Conservation (phyloP, 2,113 vertebrate species). For the Eudyptes chrysolophus region DNA sequence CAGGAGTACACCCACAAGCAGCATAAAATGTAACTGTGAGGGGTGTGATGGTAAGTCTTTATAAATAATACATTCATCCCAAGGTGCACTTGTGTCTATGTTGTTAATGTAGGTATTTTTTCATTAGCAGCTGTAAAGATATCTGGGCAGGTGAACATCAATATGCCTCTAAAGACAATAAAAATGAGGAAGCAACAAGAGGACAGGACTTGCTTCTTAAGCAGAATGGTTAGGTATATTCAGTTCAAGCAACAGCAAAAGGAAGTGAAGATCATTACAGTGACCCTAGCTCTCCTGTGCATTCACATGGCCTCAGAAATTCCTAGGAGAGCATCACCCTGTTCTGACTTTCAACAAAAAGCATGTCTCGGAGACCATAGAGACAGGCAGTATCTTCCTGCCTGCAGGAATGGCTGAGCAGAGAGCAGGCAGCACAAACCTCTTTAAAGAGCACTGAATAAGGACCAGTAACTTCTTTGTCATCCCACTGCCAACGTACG, state of each 20-base stretch:
- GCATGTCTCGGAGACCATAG: background rate
- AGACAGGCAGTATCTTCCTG: background rate
- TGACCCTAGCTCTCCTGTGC: background rate
- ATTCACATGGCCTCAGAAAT: background rate
- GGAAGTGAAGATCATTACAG: background rate
- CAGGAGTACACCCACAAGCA: conserved; percentile 68
- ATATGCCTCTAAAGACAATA: conserved; percentile 62
- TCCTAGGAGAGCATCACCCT: background rate
- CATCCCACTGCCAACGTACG: background rate
- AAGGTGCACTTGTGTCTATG: conserved; percentile 20
- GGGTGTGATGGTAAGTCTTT: conserved; percentile 67
- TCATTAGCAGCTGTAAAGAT: conserved; percentile 4
- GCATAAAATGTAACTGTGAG: conserved; percentile 58
- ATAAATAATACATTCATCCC: conserved; percentile 65
- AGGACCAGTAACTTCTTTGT: background rate
- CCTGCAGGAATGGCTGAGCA: background rate
- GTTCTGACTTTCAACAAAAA: background rate
- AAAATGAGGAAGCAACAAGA: conserved; percentile 20
- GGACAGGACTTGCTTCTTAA: conserved; percentile 11
- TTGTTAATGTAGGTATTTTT: conserved; percentile 52
- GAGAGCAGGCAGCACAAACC: background rate
- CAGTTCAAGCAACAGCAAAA: background rate
- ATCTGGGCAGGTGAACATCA: conserved; percentile 57
- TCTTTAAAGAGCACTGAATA: background rate
- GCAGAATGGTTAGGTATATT: background rate